phyloP scores from a whole-genome alignment of 2,888 invertebrate species.

The Gymnosoma rotundatum region DNA sequence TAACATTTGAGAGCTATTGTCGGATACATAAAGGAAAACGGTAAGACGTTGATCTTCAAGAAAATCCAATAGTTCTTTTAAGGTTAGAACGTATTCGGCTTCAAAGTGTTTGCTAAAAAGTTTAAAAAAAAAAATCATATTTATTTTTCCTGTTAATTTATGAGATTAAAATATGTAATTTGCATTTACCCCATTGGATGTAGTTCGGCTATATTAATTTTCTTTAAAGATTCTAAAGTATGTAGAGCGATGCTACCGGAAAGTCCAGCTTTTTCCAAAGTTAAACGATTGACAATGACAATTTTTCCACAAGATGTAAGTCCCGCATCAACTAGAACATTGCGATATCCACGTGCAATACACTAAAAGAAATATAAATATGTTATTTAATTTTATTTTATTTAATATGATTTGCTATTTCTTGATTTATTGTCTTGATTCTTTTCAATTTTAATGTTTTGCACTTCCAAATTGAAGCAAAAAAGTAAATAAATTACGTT shows the following conservation, averaged over 20 bases:
- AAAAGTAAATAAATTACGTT: too few relatives aligned
- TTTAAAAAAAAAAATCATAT: background rate
- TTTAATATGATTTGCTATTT: background rate
- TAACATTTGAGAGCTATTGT: conserved; percentile 78
- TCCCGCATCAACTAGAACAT: conserved; percentile 80
- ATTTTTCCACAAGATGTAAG: conserved; percentile 81
- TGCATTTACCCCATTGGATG: conserved; percentile 80
- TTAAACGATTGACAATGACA: conserved; percentile 78
- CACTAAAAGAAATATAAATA: conserved; percentile 75
- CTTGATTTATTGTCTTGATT: too few relatives aligned
- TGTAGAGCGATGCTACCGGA: conserved; percentile 76
- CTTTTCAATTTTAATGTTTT: too few relatives aligned
- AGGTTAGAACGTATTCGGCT: conserved; percentile 79
- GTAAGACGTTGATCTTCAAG: conserved; percentile 78
- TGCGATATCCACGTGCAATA: conserved; percentile 79
- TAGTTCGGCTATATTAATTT: conserved; percentile 80
- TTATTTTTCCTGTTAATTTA: background rate
- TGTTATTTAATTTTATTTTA: background rate
- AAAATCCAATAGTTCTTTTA: conserved; percentile 78
- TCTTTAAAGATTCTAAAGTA: conserved; percentile 78
- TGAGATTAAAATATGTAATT: background rate
- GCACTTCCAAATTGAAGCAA: too few relatives aligned
- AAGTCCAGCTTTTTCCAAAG: conserved; percentile 79
- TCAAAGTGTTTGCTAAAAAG: conserved; percentile 79
- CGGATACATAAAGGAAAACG: conserved; percentile 79